phyloP scores from a whole-genome alignment of 1,140 invertebrate genomes.

The Stenopsyche tienmushanensis region DNA sequence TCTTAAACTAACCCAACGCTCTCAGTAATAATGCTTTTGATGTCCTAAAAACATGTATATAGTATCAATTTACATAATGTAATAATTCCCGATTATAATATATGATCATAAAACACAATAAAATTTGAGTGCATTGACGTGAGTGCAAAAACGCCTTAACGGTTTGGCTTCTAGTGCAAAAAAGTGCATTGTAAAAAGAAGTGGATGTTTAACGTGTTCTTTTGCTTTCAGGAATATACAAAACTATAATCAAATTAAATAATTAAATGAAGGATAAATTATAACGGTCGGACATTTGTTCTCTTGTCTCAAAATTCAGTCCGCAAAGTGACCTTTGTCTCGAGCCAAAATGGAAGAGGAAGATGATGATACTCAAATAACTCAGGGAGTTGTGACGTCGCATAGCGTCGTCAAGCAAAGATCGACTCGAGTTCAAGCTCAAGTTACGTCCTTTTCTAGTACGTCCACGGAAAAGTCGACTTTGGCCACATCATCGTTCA shows the following conservation, averaged over 20 bases:
- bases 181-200: not conserved
- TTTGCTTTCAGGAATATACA: slow-evolving; percentile 22
- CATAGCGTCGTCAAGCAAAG: slow-evolving; percentile 33
- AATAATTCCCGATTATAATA: not conserved
- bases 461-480: slow-evolving; percentile 27
- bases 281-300: slow-evolving; percentile 3
- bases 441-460: slow-evolving; percentile 34
- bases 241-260: slow-evolving; percentile 8
- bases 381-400: slow-evolving; percentile 40
- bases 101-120: not conserved
- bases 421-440: slow-evolving; percentile 33
- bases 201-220: not conserved
- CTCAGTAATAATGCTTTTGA: slow-evolving; percentile 23
- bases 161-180: slow-evolving; percentile 14
- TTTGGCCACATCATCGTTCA: slow-evolving; percentile 27
- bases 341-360: slow-evolving; percentile 58
- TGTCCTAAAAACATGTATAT: slow-evolving; percentile 8
- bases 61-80: not conserved
- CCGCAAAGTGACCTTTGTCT: slow-evolving; percentile 5
- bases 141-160: slow-evolving; percentile 12
- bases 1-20: slow-evolving; percentile 16
- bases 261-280: slow-evolving; percentile 20
- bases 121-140: slow-evolving; percentile 29
- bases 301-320: not conserved
- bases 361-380: slow-evolving; percentile 54